A percentile compares a stretch with the other conserved stretches of the same genome.
Conservation (phyloP, 1,140 invertebrate genomes). For the Micrasema longulum region DNA sequence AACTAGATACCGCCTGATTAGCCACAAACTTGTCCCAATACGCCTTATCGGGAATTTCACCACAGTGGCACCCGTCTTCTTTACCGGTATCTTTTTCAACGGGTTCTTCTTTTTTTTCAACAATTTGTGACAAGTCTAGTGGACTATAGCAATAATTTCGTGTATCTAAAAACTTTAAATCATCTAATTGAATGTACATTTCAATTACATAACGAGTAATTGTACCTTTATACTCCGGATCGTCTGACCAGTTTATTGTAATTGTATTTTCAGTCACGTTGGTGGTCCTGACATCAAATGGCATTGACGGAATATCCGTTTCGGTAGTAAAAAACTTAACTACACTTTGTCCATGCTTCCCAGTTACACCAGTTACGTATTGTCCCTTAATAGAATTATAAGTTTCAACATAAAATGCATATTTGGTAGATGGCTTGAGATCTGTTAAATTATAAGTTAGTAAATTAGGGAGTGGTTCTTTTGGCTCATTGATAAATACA, state of each 20-base stretch:
- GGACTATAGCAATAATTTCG: slow-evolving; percentile 70
- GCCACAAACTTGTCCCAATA: slow-evolving; percentile 22
- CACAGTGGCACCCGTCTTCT: slow-evolving; percentile 1
- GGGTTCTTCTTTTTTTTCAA: neutral
- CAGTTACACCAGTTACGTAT: slow-evolving; percentile 25
- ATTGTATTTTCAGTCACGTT: slow-evolving; percentile 64
- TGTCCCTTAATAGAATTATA: slow-evolving; percentile 55
- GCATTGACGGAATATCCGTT: slow-evolving; percentile 70
- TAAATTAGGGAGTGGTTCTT: slow-evolving; percentile 48
- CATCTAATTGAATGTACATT: slow-evolving; percentile 60
- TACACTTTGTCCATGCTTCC: slow-evolving; percentile 65
- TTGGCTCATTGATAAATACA: slow-evolving; percentile 59
- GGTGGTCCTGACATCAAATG: slow-evolving; percentile 64
- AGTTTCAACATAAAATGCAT: slow-evolving; percentile 77
- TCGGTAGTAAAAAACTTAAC: slow-evolving; percentile 73
- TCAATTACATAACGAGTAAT: slow-evolving; percentile 74
- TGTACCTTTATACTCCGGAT: slow-evolving; percentile 73
- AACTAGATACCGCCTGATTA: neutral
- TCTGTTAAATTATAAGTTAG: slow-evolving; percentile 59
- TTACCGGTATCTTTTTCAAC: slow-evolving; percentile 2
- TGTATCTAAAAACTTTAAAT: slow-evolving; percentile 61
- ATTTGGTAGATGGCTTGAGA: slow-evolving; percentile 74
- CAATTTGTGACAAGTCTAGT: neutral
- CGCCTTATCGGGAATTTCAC: neutral
- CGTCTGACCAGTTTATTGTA: slow-evolving; percentile 72